phyloP scores from a whole-genome alignment of 2,888 invertebrate species.

The Candidula unifasciata region DNA sequence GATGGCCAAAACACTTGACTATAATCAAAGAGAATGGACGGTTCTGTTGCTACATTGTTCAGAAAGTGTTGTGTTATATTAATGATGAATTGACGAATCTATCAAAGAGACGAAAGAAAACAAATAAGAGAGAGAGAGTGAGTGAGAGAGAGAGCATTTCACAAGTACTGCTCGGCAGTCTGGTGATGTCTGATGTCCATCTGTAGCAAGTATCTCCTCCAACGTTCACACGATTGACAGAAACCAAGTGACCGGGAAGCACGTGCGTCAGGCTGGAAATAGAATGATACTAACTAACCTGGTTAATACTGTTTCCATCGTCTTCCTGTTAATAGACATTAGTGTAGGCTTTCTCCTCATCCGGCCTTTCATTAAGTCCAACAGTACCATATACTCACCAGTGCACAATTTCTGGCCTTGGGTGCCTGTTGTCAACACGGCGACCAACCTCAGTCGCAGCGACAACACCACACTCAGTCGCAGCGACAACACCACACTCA shows the following conservation, averaged over 20 bases:
- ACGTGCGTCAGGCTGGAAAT: background rate
- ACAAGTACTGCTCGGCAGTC: background rate
- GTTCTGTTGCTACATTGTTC: too few relatives aligned
- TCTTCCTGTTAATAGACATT: background rate
- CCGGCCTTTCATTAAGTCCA: conserved; percentile 51
- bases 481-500: too few relatives aligned
- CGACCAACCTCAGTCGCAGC: background rate
- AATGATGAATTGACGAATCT: too few relatives aligned
- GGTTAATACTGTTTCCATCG: background rate
- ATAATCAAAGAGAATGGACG: too few relatives aligned
- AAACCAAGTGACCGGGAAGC: background rate
- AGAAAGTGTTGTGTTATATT: too few relatives aligned
- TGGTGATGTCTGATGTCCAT: too few relatives aligned
- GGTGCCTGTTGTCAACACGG: conserved; percentile 31
- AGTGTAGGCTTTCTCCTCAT: conserved; percentile 35
- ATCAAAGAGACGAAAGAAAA: too few relatives aligned
- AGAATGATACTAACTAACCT: background rate
- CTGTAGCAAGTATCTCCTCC: too few relatives aligned
- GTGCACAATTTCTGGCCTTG: conserved; percentile 56
- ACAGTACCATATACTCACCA: conserved; percentile 44
- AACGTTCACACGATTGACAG: too few relatives aligned
- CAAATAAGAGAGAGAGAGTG: too few relatives aligned
- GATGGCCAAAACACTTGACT: too few relatives aligned
- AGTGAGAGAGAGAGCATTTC: background rate
- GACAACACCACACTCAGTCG: background rate